Evolutionary conservation across 2,888 invertebrate species (phyloP).

Genomic region (Halictus quadricinctus): DNA sequence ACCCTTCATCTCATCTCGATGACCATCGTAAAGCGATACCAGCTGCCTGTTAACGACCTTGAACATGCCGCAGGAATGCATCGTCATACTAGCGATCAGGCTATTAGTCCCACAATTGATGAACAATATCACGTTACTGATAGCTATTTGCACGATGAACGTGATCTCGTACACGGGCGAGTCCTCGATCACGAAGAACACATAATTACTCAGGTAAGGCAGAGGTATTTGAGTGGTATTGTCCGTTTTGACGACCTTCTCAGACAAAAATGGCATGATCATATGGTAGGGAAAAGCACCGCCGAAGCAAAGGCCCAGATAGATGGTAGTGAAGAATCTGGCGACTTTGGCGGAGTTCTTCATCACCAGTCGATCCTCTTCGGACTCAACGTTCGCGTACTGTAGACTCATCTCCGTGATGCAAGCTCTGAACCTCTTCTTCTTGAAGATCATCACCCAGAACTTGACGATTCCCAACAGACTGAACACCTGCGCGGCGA

Average conservation of each 20-base stretch:
- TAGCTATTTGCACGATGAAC: conserved; percentile 66
- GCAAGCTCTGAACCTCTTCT: conserved; percentile 70
- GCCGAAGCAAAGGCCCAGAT: conserved; percentile 75
- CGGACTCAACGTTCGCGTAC: conserved; percentile 71
- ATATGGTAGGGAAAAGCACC: conserved; percentile 78
- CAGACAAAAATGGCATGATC: conserved; percentile 70
- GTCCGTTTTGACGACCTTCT: conserved; percentile 56
- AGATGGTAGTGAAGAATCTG: conserved; percentile 73
- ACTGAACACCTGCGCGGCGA: conserved; percentile 75
- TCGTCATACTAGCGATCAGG: conserved; percentile 67
- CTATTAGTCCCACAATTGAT: conserved; percentile 70
- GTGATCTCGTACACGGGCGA: conserved; percentile 72
- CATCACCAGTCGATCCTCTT: conserved; percentile 75
- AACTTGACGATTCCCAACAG: conserved; percentile 77
- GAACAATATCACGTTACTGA: conserved; percentile 66
- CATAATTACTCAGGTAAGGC: conserved; percentile 71
- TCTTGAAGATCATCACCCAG: conserved; percentile 76
- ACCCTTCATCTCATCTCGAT: not conserved
- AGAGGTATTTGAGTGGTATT: conserved; percentile 68
- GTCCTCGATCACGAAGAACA: conserved; percentile 67
- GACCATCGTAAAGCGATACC: not conserved
- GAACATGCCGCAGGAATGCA: conserved; percentile 71
- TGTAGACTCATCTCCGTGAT: conserved; percentile 73
- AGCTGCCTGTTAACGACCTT: conserved; percentile 56
- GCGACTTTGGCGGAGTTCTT: conserved; percentile 75